These are phyloP conservation scores for Cephus pulcher DNA, from an alignment of 2,888 invertebrate genomes.

Conservation along the genomic window DNA sequence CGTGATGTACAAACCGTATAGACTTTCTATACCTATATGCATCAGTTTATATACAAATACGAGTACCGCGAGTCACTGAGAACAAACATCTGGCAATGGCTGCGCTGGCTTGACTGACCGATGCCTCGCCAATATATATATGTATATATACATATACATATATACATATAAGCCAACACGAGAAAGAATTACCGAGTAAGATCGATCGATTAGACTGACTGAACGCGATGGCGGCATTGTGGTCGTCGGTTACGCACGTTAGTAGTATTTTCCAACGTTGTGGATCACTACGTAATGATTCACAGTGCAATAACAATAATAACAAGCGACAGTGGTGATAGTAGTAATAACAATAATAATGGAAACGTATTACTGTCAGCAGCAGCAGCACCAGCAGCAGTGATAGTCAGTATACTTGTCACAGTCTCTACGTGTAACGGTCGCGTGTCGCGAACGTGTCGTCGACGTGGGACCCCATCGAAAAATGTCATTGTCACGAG, in stretches of 20 bases:
- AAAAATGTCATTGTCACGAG: not conserved
- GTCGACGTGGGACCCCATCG: not conserved
- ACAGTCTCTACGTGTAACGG: not conserved
- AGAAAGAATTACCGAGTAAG: not conserved
- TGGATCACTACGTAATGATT: not conserved
- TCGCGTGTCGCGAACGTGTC: constrained; percentile 7
- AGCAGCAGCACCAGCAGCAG: not conserved
- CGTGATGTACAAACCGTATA: not conserved
- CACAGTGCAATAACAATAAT: not conserved
- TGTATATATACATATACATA: too few relatives aligned
- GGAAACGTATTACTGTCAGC: not conserved
- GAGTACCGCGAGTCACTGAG: not conserved
- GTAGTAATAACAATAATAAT: not conserved
- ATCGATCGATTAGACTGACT: not conserved
- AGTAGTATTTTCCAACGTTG: not conserved
- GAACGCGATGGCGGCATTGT: not conserved
- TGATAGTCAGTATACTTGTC: not conserved
- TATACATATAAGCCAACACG: not conserved
- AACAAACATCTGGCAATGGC: not conserved
- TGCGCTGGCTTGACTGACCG: not conserved
- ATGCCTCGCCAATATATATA: not conserved
- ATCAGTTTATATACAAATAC: not conserved
- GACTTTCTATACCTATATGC: not conserved
- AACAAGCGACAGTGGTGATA: not conserved
- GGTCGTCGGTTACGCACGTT: not conserved